These are phyloP conservation scores for Gavialis gangeticus DNA, from an alignment of 2,113 vertebrate genomes.

Conservation along the genomic window DNA sequence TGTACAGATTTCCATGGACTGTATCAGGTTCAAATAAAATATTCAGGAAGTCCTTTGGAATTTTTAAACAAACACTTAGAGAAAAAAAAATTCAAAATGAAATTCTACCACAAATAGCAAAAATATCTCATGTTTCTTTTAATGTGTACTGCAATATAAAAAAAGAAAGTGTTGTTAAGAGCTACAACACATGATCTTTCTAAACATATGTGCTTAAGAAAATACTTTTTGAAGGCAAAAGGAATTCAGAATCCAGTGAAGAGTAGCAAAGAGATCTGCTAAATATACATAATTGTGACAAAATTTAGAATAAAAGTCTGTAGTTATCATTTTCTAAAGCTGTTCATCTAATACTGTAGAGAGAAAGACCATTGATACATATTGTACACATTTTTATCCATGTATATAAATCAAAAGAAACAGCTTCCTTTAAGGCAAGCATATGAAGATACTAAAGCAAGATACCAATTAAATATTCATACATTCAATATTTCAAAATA, in stretches of 20 bases:
- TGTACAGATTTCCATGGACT: conserved; percentile 36
- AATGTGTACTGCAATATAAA: conserved; percentile 24
- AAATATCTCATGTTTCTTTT: conserved; percentile 43
- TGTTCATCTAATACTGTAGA: conserved; percentile 61
- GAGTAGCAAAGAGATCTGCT: conserved; percentile 24
- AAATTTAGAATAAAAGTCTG: conserved; percentile 66
- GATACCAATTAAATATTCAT: conserved; percentile 83
- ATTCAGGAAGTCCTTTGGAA: conserved; percentile 38
- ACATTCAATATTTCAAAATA: conserved; percentile 84
- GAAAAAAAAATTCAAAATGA: conserved; percentile 65
- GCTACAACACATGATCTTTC: conserved; percentile 41
- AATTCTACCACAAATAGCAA: conserved; percentile 56
- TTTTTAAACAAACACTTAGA: conserved; percentile 63
- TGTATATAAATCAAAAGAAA: conserved; percentile 81
- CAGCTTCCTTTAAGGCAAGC: conserved; percentile 79
- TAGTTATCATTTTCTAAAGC: conserved; percentile 63
- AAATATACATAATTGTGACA: conserved; percentile 38
- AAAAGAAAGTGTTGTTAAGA: conserved; percentile 50
- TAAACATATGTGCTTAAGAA: conserved; percentile 56
- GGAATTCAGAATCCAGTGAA: conserved; percentile 56
- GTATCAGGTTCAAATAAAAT: conserved; percentile 18
- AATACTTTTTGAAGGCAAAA: conserved; percentile 55
- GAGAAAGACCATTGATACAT: conserved; percentile 72
- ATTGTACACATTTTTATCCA: conserved; percentile 76
- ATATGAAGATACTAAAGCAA: conserved; percentile 79